Evolutionary conservation across 2,888 invertebrate species (phyloP).

Genomic region (Euspilapteryx auroguttella): DNA sequence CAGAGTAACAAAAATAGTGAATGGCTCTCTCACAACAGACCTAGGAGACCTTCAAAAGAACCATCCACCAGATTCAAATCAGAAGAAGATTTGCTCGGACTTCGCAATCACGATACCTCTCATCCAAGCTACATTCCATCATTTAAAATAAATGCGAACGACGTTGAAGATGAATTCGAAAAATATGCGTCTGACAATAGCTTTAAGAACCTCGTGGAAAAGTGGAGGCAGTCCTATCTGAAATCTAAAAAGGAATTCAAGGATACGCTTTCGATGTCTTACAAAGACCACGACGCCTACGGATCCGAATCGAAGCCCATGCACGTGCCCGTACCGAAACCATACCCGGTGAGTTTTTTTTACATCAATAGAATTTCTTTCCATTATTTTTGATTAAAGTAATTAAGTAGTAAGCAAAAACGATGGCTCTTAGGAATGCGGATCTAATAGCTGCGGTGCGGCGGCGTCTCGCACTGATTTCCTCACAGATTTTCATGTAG

Average conservation of each 20-base stretch:
- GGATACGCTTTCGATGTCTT: background rate
- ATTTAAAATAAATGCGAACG: conserved; percentile 22
- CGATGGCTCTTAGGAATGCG: conserved; percentile 41
- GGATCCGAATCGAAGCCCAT: conserved; percentile 36
- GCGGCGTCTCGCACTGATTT: conserved; percentile 54
- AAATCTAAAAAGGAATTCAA: conserved; percentile 35
- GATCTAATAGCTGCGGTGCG: conserved; percentile 35
- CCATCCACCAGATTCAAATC: conserved; percentile 30
- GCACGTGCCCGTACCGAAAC: conserved; percentile 40
- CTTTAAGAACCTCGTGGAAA: conserved; percentile 38
- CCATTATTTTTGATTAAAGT: conserved; percentile 16
- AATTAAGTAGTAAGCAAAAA: conserved; percentile 27
- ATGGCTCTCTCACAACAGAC: conserved; percentile 18
- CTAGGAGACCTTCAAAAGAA: conserved; percentile 32
- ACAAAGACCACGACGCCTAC: conserved; percentile 10
- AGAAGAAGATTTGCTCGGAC: conserved; percentile 44
- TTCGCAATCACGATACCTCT: conserved; percentile 41
- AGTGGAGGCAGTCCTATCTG: conserved; percentile 43
- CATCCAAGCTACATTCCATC: conserved; percentile 34
- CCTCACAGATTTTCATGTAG: conserved; percentile 29
- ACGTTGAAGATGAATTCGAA: conserved; percentile 9
- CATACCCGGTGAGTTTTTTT: conserved; percentile 37
- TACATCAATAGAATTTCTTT: background rate
- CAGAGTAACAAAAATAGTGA: conserved; percentile 21
- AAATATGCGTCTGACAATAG: conserved; percentile 19